Conservation (phyloP, 2,113 vertebrate species). For the Oryzias celebensis region DNA sequence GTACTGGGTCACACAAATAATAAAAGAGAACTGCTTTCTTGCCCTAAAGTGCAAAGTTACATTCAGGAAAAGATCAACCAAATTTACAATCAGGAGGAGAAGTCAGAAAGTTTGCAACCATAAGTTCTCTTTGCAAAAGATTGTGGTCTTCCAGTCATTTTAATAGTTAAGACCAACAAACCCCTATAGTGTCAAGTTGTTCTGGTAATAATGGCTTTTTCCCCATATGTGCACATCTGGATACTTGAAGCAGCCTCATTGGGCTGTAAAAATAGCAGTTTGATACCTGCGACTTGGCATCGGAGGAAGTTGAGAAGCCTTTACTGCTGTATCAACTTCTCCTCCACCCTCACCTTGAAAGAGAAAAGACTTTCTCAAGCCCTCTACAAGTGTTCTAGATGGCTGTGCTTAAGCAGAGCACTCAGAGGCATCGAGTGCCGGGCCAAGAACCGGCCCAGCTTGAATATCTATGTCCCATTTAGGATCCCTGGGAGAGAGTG, state of each 20-base stretch:
- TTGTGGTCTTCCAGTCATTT: too few relatives aligned
- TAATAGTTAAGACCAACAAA: not conserved
- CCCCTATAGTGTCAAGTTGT: not conserved
- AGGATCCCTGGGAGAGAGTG: conserved; percentile 55
- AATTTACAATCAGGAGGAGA: too few relatives aligned
- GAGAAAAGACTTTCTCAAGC: conserved; percentile 51
- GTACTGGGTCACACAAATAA: too few relatives aligned
- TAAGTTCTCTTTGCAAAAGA: too few relatives aligned
- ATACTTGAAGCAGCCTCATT: conserved; percentile 1
- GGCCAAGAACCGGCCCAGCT: conserved; percentile 57
- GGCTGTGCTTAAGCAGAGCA: conserved; percentile 55
- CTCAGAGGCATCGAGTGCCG: conserved; percentile 57
- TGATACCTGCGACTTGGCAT: conserved; percentile 39
- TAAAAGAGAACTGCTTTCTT: too few relatives aligned
- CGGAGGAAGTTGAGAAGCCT: conserved; percentile 37
- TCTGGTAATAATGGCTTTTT: not conserved
- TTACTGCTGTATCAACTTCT: conserved; percentile 37
- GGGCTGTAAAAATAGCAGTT: not conserved
- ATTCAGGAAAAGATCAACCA: too few relatives aligned
- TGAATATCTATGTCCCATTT: conserved; percentile 69
- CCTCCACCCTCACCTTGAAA: conserved; percentile 48
- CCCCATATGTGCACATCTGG: not conserved
- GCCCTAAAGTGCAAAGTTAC: too few relatives aligned
- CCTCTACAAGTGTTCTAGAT: conserved; percentile 51
- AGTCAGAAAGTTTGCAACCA: too few relatives aligned